Percentiles rank a stretch among this genome's conserved stretches.
Conservation (phyloP, 2,888 invertebrate species). For the Phyto melanocephala region DNA sequence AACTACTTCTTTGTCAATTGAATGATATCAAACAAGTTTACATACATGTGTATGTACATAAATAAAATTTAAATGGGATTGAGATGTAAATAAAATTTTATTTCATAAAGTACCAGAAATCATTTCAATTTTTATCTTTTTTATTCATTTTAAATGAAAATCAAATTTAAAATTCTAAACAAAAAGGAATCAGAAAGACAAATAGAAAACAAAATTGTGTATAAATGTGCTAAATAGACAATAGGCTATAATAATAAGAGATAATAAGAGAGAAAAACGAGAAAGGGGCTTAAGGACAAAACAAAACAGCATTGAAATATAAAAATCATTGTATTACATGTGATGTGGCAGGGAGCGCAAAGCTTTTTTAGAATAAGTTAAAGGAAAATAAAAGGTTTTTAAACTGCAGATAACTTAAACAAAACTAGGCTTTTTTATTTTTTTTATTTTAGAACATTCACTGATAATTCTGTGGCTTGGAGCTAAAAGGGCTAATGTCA, state of each 20-base stretch:
- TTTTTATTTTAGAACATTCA: no score
- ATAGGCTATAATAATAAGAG: neutral
- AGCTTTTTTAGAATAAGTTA: neutral
- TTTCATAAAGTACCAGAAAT: slow-evolving; percentile 42
- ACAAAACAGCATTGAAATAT: no score
- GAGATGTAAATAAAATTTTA: slow-evolving; percentile 57
- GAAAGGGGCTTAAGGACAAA: slow-evolving; percentile 2
- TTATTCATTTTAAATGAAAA: slow-evolving; percentile 22
- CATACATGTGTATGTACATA: no score
- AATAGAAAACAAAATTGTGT: slow-evolving; percentile 3
- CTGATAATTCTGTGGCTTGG: no score
- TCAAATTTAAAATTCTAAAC: slow-evolving; percentile 42
- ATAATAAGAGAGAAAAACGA: neutral
- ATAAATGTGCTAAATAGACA: slow-evolving; percentile 35
- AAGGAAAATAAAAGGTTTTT: no score
- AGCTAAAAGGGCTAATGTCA: no score
- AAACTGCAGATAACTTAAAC: no score
- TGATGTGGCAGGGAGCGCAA: slow-evolving; percentile 2
- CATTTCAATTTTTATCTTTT: slow-evolving; percentile 24
- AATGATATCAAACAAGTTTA: neutral
- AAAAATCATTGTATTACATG: neutral
- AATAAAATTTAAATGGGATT: slow-evolving; percentile 41
- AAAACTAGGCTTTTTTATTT: no score
- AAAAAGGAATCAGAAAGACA: neutral
- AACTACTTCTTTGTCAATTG: slow-evolving; percentile 25